Evolutionary conservation across 2,888 invertebrate genomes (phyloP).

Genomic region (Mesoligia furuncula): DNA sequence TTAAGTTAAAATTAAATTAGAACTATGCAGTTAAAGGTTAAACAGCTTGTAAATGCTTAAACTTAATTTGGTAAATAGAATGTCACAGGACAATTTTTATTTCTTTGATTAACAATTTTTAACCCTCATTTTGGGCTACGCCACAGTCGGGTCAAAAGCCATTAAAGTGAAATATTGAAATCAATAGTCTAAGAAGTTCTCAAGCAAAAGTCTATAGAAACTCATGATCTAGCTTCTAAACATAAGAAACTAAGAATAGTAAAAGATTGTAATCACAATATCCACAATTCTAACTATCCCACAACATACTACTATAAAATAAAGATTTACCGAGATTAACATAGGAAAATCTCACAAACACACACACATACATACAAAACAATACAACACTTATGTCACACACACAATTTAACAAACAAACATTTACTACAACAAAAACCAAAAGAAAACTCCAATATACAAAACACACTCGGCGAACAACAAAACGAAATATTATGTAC

Average conservation of each 20-base stretch:
- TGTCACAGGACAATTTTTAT: neutral
- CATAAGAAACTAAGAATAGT: too few relatives aligned
- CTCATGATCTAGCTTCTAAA: neutral
- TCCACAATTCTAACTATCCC: neutral
- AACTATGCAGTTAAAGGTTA: too few relatives aligned
- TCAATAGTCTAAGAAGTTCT: neutral
- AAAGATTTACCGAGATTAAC: slow-evolving; percentile 24
- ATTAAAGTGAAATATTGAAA: neutral
- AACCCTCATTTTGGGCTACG: too few relatives aligned
- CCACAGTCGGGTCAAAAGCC: neutral
- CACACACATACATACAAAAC: slow-evolving; percentile 42
- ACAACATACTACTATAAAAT: slow-evolving; percentile 15
- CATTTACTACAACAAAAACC: slow-evolving; percentile 16
- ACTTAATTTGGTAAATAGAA: neutral
- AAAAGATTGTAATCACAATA: neutral
- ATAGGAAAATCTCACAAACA: slow-evolving; percentile 44
- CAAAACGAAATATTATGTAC: slow-evolving; percentile 23
- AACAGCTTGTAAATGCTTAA: neutral
- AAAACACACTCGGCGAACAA: slow-evolving; percentile 18
- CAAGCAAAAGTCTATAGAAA: neutral
- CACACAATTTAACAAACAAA: slow-evolving; percentile 5
- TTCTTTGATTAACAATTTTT: neutral
- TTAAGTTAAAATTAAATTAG: too few relatives aligned
- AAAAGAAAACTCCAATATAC: slow-evolving; percentile 25
- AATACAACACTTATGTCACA: slow-evolving; percentile 33